Evolutionary conservation across 92 coral and sea anemone species (phyloP).

Genomic region (Isaurus tuberculatus): DNA sequence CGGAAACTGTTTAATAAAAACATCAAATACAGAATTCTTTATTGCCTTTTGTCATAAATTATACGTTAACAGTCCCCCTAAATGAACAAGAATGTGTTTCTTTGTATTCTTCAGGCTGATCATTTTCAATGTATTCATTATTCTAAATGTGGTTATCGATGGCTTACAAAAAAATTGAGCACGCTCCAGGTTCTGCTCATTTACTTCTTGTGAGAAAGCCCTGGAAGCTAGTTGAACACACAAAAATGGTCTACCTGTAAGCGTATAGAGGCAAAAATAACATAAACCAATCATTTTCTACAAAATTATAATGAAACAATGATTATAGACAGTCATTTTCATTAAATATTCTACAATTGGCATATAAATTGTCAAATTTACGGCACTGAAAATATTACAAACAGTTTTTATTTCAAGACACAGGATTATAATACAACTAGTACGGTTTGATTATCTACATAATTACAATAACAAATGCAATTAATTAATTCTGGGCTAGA

Average conservation of each 20-base stretch:
- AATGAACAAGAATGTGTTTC: conserved; percentile 5
- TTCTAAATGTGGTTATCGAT: too few relatives aligned
- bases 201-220: too few relatives aligned
- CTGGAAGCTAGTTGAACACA: neutral
- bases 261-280: neutral
- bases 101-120: too few relatives aligned
- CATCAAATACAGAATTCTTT: conserved; percentile 36
- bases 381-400: neutral
- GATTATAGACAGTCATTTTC: neutral
- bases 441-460: conserved; percentile 32
- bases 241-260: neutral
- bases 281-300: neutral
- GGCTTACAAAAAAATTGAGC: too few relatives aligned
- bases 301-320: neutral
- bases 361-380: neutral
- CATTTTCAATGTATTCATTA: too few relatives aligned
- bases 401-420: neutral
- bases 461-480: conserved; percentile 9
- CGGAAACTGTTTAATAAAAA: conserved; percentile 40
- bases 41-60: conserved; percentile 28
- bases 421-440: conserved; percentile 32
- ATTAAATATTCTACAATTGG: neutral
- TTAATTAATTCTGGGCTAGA: neutral
- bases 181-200: too few relatives aligned
- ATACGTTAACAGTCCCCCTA: neutral